Evolutionary conservation across 2,797 vertebrate genomes (phyloP).

Genomic region (Lophius americanus): DNA sequence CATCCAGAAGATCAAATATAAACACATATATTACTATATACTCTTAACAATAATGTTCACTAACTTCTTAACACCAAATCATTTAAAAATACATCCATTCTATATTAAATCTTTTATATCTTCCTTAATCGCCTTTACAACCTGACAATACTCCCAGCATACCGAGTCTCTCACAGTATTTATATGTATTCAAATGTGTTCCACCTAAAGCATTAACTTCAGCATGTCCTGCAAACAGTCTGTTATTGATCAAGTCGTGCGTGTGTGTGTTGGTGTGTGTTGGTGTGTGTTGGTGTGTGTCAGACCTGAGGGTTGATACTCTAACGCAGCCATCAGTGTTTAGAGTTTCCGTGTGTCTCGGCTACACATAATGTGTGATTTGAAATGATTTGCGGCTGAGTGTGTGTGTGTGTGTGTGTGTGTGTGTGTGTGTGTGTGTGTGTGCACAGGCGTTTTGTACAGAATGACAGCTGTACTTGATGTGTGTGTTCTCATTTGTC

Average conservation of each 20-base stretch:
- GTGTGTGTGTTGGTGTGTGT: slow-evolving; percentile 23
- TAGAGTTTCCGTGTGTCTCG: slow-evolving; percentile 19
- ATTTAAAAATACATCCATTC: slow-evolving; percentile 54
- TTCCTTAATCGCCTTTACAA: slow-evolving; percentile 44
- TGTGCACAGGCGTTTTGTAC: slow-evolving; percentile 63
- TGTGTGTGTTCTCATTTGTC: slow-evolving; percentile 48
- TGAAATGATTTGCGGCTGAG: slow-evolving; percentile 24
- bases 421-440: slow-evolving; percentile 48
- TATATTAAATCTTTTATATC: slow-evolving; percentile 46
- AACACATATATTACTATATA: slow-evolving; percentile 43
- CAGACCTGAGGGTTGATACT: slow-evolving; percentile 48
- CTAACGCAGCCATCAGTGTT: slow-evolving; percentile 46
- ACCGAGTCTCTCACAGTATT: slow-evolving; percentile 56
- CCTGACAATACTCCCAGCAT: slow-evolving; percentile 42
- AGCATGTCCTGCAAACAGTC: slow-evolving; percentile 68
- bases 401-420: slow-evolving; percentile 38
- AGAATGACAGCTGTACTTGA: slow-evolving; percentile 41
- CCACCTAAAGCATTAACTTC: slow-evolving; percentile 60
- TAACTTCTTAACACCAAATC: slow-evolving; percentile 70
- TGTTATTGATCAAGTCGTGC: slow-evolving; percentile 53
- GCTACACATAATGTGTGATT: slow-evolving; percentile 37
- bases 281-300: slow-evolving; percentile 27
- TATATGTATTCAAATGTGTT: slow-evolving; percentile 60
- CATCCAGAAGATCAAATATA: slow-evolving; percentile 57
- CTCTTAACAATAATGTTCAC: slow-evolving; percentile 67